phyloP scores from a whole-genome alignment of 2,113 vertebrate species.

The Cricetomys ansorgei region DNA sequence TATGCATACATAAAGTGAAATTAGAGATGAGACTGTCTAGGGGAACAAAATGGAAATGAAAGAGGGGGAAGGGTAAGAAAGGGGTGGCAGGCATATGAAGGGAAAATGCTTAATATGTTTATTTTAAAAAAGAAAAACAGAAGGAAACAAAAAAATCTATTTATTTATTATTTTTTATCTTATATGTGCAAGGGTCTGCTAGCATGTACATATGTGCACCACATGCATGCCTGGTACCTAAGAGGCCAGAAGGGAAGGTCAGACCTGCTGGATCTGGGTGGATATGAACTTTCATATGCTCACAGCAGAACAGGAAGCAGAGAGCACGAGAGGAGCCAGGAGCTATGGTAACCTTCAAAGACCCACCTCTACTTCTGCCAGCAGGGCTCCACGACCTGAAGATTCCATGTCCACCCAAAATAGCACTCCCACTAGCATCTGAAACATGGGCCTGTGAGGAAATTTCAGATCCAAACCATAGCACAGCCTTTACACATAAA shows the following conservation, averaged over 20 bases:
- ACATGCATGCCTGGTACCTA: neutral
- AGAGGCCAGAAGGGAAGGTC: neutral
- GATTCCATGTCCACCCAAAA: neutral
- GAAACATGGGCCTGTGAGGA: neutral
- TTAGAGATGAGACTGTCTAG: too few species aligned
- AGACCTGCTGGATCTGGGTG: neutral
- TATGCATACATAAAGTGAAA: too few species aligned
- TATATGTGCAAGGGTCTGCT: neutral
- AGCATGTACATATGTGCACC: neutral
- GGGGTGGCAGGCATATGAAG: too few species aligned
- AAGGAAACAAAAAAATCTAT: too few species aligned
- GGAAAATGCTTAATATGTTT: too few species aligned
- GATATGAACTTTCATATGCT: too few species aligned
- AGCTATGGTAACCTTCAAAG: neutral
- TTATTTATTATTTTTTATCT: too few species aligned
- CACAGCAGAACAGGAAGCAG: neutral
- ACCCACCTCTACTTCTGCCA: neutral
- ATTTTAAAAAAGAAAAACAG: too few species aligned
- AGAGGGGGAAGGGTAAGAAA: too few species aligned
- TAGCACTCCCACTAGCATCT: neutral
- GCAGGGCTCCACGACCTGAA: too few species aligned
- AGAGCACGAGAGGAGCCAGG: neutral
- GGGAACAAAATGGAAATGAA: too few species aligned
- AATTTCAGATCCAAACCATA: neutral
- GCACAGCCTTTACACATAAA: neutral